phyloP scores from a whole-genome alignment of 2,797 vertebrate species.

The Gallinago stenura region DNA sequence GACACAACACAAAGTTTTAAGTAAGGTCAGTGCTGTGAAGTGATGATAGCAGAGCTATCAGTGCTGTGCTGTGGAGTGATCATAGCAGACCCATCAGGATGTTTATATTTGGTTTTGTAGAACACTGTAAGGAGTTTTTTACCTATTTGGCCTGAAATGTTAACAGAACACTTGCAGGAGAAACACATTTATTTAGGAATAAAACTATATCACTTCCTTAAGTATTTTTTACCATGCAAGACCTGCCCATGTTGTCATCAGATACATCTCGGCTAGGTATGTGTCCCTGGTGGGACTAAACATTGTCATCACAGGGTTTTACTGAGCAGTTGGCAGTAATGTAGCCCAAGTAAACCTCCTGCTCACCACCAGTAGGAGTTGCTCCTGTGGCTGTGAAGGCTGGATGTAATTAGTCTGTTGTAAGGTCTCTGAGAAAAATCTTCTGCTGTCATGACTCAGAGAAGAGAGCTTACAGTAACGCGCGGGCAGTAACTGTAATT shows the following conservation, averaged over 20 bases:
- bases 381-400: background rate
- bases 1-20: background rate
- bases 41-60: background rate
- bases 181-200: background rate
- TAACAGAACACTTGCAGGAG: background rate
- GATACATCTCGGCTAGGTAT: background rate
- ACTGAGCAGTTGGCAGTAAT: background rate
- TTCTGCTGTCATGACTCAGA: constrained; percentile 6
- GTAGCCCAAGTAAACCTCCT: background rate
- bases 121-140: background rate
- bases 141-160: background rate
- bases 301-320: background rate
- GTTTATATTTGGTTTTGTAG: background rate
- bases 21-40: background rate
- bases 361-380: background rate
- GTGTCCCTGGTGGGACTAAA: background rate
- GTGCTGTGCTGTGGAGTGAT: background rate
- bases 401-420: background rate
- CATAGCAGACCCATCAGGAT: background rate
- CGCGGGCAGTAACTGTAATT: background rate
- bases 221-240: background rate
- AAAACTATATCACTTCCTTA: background rate
- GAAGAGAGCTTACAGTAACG: background rate
- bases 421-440: constrained; percentile 17
- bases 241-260: background rate